These are phyloP conservation scores for Aegotheles bennettii DNA, from an alignment of 2,113 vertebrate species.

Conservation along the genomic window DNA sequence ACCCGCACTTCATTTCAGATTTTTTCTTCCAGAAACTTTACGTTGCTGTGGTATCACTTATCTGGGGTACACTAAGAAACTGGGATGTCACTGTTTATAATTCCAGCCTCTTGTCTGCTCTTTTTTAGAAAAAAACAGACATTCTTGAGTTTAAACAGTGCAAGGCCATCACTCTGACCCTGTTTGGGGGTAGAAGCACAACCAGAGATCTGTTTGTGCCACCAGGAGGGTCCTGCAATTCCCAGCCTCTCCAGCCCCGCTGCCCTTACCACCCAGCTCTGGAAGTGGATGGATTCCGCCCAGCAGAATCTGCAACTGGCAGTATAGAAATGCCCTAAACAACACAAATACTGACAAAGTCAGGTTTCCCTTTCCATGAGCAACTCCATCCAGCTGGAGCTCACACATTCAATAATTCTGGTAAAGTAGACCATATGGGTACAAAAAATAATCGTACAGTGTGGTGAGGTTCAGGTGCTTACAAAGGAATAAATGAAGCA, in stretches of 20 bases:
- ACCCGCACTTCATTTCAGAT: neutral
- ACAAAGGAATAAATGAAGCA: neutral
- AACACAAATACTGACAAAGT: neutral
- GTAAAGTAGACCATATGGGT: neutral
- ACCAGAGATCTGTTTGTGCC: neutral
- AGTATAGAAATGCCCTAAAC: neutral
- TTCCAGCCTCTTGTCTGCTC: neutral
- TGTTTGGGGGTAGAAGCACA: neutral
- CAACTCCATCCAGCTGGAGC: constrained; percentile 32
- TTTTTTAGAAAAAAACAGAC: neutral
- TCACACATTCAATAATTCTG: neutral
- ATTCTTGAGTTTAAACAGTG: neutral
- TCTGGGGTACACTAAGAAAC: neutral
- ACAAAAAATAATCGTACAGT: neutral
- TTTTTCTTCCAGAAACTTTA: neutral
- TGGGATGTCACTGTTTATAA: neutral
- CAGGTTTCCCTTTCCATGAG: neutral
- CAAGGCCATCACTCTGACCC: neutral
- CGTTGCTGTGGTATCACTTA: neutral
- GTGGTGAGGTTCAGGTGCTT: neutral
- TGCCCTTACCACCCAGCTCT: neutral
- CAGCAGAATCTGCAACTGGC: constrained; percentile 48
- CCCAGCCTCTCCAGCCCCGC: neutral
- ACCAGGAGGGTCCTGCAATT: neutral
- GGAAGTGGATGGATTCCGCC: neutral